Evolutionary conservation across 2,888 invertebrate genomes (phyloP).

Genomic region (Athalia rosae): DNA sequence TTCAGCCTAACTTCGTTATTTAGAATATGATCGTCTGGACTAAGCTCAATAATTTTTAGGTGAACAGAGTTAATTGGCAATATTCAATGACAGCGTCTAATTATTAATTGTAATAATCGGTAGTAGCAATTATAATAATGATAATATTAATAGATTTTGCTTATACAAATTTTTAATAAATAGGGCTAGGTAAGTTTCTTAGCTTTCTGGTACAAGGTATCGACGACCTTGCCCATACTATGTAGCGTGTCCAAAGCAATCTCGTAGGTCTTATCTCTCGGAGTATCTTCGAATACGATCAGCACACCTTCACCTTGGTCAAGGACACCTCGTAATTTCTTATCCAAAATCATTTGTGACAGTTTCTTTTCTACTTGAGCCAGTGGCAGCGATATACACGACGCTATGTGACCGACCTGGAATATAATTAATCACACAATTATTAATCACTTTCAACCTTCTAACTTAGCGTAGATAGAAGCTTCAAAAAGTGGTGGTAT

Average conservation of each 20-base stretch:
- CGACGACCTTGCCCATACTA: conserved; percentile 99
- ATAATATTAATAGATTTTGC: conserved; percentile 66
- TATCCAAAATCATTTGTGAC: conserved; percentile 99
- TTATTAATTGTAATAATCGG: conserved; percentile 47
- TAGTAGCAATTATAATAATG: conserved; percentile 55
- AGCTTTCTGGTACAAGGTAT: conserved; percentile 98
- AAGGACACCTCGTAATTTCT: conserved; percentile 96
- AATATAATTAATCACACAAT: conserved; percentile 32
- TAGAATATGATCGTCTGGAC: conserved; percentile 20
- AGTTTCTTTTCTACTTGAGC: conserved; percentile 97
- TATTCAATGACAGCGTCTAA: conserved; percentile 62
- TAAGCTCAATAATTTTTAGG: conserved; percentile 9
- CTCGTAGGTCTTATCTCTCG: conserved; percentile 97
- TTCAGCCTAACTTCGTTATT: neutral
- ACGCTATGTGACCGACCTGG: conserved; percentile 89
- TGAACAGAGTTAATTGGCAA: conserved; percentile 43
- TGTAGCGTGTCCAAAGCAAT: conserved; percentile 98
- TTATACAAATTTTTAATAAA: conserved; percentile 66
- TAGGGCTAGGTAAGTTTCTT: conserved; percentile 93
- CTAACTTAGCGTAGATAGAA: conserved; percentile 29
- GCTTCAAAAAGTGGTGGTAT: conserved; percentile 52
- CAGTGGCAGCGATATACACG: conserved; percentile 92
- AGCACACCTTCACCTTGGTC: conserved; percentile 99
- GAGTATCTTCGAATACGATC: conserved; percentile 97
- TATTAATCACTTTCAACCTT: neutral